Conservation (phyloP, 2,113 vertebrate genomes). For the Phylloscopus trochiloides region DNA sequence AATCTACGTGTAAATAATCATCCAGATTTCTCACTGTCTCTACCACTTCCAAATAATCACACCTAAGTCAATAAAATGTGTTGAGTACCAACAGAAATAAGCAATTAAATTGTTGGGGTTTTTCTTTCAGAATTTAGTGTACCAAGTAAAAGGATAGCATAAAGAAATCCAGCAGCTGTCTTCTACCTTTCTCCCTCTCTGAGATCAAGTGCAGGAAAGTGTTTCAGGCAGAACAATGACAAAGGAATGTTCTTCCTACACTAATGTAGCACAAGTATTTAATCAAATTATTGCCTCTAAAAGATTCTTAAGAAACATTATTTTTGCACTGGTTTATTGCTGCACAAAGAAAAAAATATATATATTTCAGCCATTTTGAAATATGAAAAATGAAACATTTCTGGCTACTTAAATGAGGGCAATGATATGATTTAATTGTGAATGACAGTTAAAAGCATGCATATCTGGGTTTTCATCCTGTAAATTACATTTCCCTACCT, state of each 20-base stretch:
- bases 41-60: background rate
- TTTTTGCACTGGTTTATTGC: background rate
- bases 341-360: background rate
- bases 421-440: background rate
- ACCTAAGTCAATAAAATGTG: background rate
- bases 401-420: background rate
- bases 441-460: background rate
- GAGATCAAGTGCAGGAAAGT: background rate
- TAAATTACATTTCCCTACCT: background rate
- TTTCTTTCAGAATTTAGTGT: background rate
- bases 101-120: background rate
- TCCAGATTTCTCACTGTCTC: background rate
- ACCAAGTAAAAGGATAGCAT: background rate
- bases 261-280: background rate
- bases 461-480: background rate
- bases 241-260: background rate
- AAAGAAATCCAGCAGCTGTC: background rate
- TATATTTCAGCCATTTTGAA: background rate
- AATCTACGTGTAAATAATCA: background rate
- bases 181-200: background rate
- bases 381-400: background rate
- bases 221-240: background rate
- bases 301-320: background rate
- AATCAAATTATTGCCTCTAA: background rate
- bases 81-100: background rate